Evolutionary conservation across 2,888 invertebrate genomes (phyloP).

Genomic region (Aproaerema taeniolella): DNA sequence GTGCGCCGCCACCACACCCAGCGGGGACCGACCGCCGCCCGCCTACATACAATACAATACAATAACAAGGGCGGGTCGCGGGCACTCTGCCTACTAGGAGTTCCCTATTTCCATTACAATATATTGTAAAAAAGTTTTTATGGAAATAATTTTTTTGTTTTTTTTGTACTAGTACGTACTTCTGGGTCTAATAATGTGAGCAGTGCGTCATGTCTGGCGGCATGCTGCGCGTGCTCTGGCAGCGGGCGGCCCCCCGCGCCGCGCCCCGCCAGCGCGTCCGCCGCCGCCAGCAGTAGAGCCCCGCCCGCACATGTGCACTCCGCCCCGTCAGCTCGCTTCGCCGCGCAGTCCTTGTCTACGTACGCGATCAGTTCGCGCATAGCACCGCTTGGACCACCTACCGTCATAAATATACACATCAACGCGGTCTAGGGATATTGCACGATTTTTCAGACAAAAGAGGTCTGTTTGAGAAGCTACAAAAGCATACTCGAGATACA

Average conservation of each 20-base stretch:
- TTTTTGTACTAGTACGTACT: too few relatives aligned
- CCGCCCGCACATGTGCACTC: slow-evolving; percentile 77
- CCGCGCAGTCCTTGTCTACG: slow-evolving; percentile 46
- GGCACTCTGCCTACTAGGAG: slow-evolving; percentile 62
- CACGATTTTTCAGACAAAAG: too few relatives aligned
- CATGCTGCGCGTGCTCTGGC: slow-evolving; percentile 70
- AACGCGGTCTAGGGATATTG: too few relatives aligned
- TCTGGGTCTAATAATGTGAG: slow-evolving; percentile 43
- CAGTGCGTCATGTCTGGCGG: slow-evolving; percentile 79
- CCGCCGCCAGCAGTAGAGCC: slow-evolving; percentile 83
- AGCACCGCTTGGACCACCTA: slow-evolving; percentile 67
- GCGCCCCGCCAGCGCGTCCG: slow-evolving; percentile 85
- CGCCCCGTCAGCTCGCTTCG: slow-evolving; percentile 19
- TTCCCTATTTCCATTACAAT: too few relatives aligned
- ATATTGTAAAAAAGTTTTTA: too few relatives aligned
- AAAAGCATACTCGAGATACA: too few relatives aligned
- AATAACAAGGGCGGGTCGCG: slow-evolving; percentile 68
- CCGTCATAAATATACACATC: too few relatives aligned
- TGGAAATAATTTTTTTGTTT: too few relatives aligned
- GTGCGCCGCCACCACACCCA: slow-evolving; percentile 55
- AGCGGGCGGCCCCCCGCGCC: slow-evolving; percentile 83
- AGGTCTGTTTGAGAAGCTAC: too few relatives aligned
- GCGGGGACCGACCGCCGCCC: slow-evolving; percentile 37
- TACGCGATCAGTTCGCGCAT: slow-evolving; percentile 80
- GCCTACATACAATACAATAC: slow-evolving; percentile 14